These are phyloP conservation scores for Hetaerina americana DNA, from an alignment of 1,140 invertebrate genomes.

Conservation along the genomic window DNA sequence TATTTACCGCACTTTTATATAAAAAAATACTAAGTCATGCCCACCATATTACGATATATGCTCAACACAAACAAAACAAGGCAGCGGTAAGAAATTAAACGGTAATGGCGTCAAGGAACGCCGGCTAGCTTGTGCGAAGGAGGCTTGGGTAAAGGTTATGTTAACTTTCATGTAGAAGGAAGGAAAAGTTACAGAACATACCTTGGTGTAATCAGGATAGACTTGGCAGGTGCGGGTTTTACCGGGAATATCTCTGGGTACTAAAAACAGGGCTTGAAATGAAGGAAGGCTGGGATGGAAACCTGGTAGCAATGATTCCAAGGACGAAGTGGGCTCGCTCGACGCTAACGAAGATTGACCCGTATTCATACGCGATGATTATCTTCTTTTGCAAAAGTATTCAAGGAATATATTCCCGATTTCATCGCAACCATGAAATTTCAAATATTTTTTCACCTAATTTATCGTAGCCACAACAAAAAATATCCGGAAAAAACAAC, in stretches of 20 bases:
- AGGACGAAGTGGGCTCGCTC: slow-evolving; percentile 4
- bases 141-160: neutral
- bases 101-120: neutral
- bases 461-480: too few relatives aligned
- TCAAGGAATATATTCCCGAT: too few relatives aligned
- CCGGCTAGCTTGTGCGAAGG: neutral
- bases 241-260: slow-evolving; percentile 13
- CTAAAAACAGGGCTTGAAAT: slow-evolving; percentile 12
- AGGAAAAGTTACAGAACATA: slow-evolving; percentile 9
- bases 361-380: slow-evolving; percentile 6
- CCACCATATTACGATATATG: too few relatives aligned
- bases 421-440: too few relatives aligned
- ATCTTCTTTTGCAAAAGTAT: too few relatives aligned
- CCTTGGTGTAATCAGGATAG: slow-evolving; percentile 12
- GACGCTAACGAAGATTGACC: too few relatives aligned
- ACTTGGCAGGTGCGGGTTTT: slow-evolving; percentile 13
- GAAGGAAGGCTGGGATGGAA: slow-evolving; percentile 10
- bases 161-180: neutral
- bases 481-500: too few relatives aligned
- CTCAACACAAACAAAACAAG: too few relatives aligned
- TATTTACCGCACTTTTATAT: too few relatives aligned
- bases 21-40: too few relatives aligned
- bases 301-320: slow-evolving; percentile 10
- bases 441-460: too few relatives aligned
- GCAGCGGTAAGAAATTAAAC: too few relatives aligned